Percentiles rank a stretch among this genome's conserved stretches.
phyloP scores from a whole-genome alignment of 2,888 invertebrate species.

The Alsophila aescularia region DNA sequence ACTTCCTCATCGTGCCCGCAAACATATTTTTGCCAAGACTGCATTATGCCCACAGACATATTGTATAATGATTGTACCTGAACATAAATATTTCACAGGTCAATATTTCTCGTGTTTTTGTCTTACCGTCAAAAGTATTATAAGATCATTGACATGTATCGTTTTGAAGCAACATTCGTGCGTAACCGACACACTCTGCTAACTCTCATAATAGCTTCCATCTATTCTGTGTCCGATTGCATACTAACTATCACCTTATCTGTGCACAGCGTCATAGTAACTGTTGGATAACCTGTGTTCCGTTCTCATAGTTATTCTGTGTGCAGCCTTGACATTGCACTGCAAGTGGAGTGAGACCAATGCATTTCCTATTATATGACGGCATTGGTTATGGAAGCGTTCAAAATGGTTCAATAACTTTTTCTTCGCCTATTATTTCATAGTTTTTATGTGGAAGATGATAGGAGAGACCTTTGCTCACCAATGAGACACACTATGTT shows the following conservation, averaged over 20 bases:
- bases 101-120: not conserved
- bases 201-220: not conserved
- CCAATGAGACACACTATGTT: too few relatives aligned
- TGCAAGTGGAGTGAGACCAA: constrained; percentile 14
- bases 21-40: too few relatives aligned
- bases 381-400: not conserved
- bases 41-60: too few relatives aligned
- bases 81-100: too few relatives aligned
- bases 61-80: too few relatives aligned
- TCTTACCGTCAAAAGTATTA: not conserved
- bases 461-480: too few relatives aligned
- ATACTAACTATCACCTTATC: constrained; percentile 3
- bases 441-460: too few relatives aligned
- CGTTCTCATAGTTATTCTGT: constrained; percentile 10
- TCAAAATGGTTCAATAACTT: not conserved
- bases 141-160: constrained; percentile 16
- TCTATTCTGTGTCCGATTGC: not conserved
- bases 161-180: constrained; percentile 20
- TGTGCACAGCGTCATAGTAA: constrained; percentile 1
- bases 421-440: too few relatives aligned
- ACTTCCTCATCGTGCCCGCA: too few relatives aligned
- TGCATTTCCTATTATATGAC: constrained; percentile 1
- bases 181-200: constrained; percentile 30
- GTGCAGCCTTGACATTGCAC: constrained; percentile 35
- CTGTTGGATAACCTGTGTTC: constrained; percentile 2